Evolutionary conservation across 1,140 invertebrate species (phyloP), one percentile per base, ranked within the genome.

Genomic region (Belonocnema kinseyi): DNA sequence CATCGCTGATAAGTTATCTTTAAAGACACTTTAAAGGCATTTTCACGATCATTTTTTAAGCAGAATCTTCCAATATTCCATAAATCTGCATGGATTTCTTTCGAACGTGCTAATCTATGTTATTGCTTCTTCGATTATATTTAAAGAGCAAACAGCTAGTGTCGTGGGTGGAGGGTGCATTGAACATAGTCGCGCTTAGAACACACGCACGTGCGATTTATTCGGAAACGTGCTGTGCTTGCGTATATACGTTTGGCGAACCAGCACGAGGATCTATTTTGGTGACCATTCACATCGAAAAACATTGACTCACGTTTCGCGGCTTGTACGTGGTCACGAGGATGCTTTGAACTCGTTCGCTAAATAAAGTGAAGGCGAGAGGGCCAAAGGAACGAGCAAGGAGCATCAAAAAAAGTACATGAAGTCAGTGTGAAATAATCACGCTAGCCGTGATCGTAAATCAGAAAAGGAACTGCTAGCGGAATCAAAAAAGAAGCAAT

Each of bases 231-330:
- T 66, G 61, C 33, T 7, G 33, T 17, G 56, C 56, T n/a, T 51
- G 33, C 19, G 56, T 21, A 58, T 50, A 58, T 61, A 74, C 73
- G 50, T 40, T 74, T 74, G 40, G 56, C 73, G 33, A 61, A 16
- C 54, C 54, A 26, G 21, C 73, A 73, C 72, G 72, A 46, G 54
- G n/a, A 51, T 74, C 73, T 74, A 74, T 74, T 74, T 74, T 21
- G 40, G 73, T 58, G 53, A 74, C 73, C 73, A 74, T 66, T 74
- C 73, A 74, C 73, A 61, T 74, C n/a, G 73, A 74, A 61, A 74
- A 74, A 74, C 73, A 74, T 50, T 61, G 73, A 74, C 73, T 74
- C 73, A 74, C 73, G 14, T 40, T 66, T 66, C 61, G 26, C 14
- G 33, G 26, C 73, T 46, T 46, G 54, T 61, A 50, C 33, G 26